Evolutionary conservation across 2,888 invertebrate species (phyloP).

Genomic region (Drosophila lacicola): DNA sequence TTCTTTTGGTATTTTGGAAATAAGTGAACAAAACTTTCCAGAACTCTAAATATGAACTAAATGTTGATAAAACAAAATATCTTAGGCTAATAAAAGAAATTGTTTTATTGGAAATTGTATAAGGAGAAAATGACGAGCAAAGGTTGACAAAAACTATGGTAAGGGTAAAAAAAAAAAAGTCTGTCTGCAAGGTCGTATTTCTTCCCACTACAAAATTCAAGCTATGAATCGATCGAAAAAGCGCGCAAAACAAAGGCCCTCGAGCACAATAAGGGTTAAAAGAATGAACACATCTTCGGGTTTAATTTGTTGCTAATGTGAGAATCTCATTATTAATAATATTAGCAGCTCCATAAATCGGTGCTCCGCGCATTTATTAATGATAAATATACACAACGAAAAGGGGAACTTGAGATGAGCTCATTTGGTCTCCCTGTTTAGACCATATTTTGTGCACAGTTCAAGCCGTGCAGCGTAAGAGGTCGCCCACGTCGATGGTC

Average conservation of each 20-base stretch:
- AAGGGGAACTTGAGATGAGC: conserved; percentile 4
- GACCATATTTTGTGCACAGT: background rate
- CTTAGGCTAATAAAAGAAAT: no score
- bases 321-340: background rate
- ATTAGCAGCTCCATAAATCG: conserved; percentile 9
- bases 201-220: no score
- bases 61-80: no score
- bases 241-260: background rate
- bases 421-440: background rate
- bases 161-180: no score
- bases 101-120: no score
- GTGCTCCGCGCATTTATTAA: background rate
- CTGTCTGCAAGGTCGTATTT: no score
- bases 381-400: background rate
- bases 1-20: no score
- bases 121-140: no score
- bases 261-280: background rate
- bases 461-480: background rate
- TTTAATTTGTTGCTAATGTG: conserved; percentile 9
- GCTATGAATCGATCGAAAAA: background rate
- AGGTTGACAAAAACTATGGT: no score
- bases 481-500: conserved; percentile 23
- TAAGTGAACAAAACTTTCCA: no score
- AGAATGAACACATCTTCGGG: background rate
- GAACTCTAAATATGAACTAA: no score